Conservation (phyloP, 2,797 vertebrate genomes). For the Anguilla marmorata region DNA sequence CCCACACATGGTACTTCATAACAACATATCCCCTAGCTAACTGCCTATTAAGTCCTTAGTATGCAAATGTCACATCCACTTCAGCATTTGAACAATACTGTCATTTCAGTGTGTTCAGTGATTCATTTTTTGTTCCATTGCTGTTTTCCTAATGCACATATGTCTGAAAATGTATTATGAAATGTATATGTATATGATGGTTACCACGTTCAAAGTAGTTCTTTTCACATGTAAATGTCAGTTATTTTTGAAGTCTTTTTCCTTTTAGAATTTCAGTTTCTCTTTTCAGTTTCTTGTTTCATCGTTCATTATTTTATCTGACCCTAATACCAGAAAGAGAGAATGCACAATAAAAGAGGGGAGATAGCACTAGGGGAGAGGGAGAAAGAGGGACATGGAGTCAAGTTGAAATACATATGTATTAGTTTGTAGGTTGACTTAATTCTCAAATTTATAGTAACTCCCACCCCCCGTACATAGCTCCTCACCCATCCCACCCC, state of each 20-base stretch:
- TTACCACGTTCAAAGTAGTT: background rate
- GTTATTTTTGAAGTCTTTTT: background rate
- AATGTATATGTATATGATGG: background rate
- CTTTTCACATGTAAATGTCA: background rate
- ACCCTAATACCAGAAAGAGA: background rate
- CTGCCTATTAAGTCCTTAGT: background rate
- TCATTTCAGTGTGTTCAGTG: background rate
- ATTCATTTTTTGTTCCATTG: too few relatives aligned
- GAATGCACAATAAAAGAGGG: background rate
- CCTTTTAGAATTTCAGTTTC: background rate
- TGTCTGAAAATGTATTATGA: background rate
- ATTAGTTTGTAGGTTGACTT: background rate
- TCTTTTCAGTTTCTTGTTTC: background rate
- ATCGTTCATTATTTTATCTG: background rate
- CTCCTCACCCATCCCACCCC: constrained; percentile 28
- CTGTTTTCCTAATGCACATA: too few relatives aligned
- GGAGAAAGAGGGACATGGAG: background rate
- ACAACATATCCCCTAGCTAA: background rate
- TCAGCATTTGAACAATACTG: background rate
- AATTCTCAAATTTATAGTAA: background rate
- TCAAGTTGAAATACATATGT: too few relatives aligned
- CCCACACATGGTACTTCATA: background rate
- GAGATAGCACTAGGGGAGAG: background rate
- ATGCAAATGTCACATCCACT: background rate
- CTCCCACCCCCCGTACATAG: background rate